Base-by-base conservation (phyloP, 2,888 invertebrate species). In the Drosophila flavopinicola region DNA sequence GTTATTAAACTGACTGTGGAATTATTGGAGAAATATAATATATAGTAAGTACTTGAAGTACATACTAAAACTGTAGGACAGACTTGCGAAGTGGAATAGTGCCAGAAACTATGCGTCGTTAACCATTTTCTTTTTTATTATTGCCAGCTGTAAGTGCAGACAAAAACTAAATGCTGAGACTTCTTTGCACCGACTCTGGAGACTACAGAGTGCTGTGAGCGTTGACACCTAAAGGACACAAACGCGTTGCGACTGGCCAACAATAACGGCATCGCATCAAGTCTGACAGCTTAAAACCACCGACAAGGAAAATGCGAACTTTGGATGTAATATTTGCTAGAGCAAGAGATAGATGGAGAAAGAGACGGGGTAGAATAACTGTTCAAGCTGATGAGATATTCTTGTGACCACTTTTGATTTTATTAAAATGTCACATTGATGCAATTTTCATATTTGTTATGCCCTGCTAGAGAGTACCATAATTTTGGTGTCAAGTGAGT, bases 201-300 rank as follows among this genome's bases (percentile, higher is more conserved):
- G 35, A 2, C 49, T 27, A 1, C n/a, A 30, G 20, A 15, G 24
- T 11, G 27, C 23, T 32, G 48, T 61, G 48, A 48, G 20, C 15
- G 35, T 10, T 49, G 44, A 29, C 32, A 38, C 11, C 29, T 56
- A 33, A 67, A 64, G 65, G 67, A 39, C 70, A 41, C 24, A 15
- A 63, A 48, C 48, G 41, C 39, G 56, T 13, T 30, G n/a, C 29
- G 27, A 42, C 24, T 42, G 27, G 37, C 47, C 23, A 35, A 56
- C 38, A 30, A 56, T 49, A 61, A 63, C 30, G 66, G 13, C 44
- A 49, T 44, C 33, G 13, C 44, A 49, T 44, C 33, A 44, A 41
- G 29, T 42, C 32, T 25, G 27, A 47, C 60, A 27, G 27, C 7
- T 7, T 11, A 38, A 24, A 9, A n/a, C 27, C 11, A 15, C 1